Evolutionary conservation across 2,888 invertebrate genomes (phyloP), one percentile per base, ranked within the genome.

Genomic region (Acleris literana): DNA sequence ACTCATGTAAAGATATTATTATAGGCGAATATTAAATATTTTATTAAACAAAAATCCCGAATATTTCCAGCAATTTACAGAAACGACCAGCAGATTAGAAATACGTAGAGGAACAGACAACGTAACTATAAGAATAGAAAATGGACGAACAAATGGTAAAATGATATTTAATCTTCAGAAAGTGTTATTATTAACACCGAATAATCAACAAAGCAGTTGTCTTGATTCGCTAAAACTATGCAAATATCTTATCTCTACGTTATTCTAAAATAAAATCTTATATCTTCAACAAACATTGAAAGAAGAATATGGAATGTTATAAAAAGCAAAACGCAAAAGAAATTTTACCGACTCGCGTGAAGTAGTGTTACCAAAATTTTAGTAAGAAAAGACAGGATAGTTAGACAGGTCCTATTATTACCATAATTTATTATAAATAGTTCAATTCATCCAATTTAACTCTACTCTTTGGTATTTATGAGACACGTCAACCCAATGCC

Each of bases 21-120:
- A 84, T 84, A 89, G 90, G 90, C 89, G 89, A 89, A 89, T 90
- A 89, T 87, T 90, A 85, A 86, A 83, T 86, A 84, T 83, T 85
- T 87, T 81, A 86, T 88, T 87, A 84, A 86, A 87, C 88, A 87
- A 87, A 86, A 85, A 87, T 81, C 77, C 83, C 87, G 84, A 86
- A 80, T 80, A 77, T 81, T 39, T 85, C 75, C 85, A 85, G 85
- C 74, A 78, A 84, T 84, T 77, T 83, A 83, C 85, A 86, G 76
- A 78, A 80, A 82, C 77, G 74, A 72, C 72, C 79, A 79, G 82
- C 76, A 70, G 76, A 72, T 70, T 65, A 56, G 33, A 66, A 66
- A 56, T 20, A 60, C 65, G 29, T 46, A 61, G 66, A 52, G 46
- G 56, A 56, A 46, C 61, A 53, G 46, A 66, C 25, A 66, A 62